A percentile compares a stretch with the other conserved stretches of the same genome.
Evolutionary conservation across 1,140 invertebrate species (phyloP).

Genomic region (Drosophila serrata): DNA sequence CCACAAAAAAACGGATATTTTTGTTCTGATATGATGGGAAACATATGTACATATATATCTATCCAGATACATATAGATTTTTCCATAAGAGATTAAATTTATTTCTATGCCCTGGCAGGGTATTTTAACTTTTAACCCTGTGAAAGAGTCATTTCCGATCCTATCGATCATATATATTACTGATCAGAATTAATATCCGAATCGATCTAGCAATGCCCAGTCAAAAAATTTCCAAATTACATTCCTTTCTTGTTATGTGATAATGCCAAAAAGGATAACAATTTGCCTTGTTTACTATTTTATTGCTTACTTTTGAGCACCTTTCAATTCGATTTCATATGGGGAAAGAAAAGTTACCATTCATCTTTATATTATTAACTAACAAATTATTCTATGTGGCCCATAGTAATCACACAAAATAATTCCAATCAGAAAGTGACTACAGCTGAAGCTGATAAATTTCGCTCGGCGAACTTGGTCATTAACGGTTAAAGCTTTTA

Average conservation of each 20-base stretch:
- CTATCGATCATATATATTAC: no score
- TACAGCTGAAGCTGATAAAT: constrained; percentile 23
- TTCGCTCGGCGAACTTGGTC: constrained; percentile 31
- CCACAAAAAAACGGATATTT: constrained; percentile 32
- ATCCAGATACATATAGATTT: no score
- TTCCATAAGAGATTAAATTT: background rate
- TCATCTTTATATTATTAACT: background rate
- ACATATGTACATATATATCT: background rate
- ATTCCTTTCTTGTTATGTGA: no score
- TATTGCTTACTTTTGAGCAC: no score
- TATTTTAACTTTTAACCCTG: no score
- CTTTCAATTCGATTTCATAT: background rate
- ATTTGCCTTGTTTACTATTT: no score
- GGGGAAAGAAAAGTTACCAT: background rate
- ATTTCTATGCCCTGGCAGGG: background rate
- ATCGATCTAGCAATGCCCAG: no score
- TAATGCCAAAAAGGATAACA: no score
- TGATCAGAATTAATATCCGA: no score
- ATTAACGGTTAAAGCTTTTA: constrained; percentile 66
- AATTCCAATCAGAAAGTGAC: background rate
- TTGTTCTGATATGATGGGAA: background rate
- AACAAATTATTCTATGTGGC: background rate
- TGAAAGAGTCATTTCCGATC: no score
- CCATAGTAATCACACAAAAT: background rate
- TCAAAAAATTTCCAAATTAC: no score